Conservation (phyloP, 2,113 vertebrate genomes). For the Pipra filicauda region DNA sequence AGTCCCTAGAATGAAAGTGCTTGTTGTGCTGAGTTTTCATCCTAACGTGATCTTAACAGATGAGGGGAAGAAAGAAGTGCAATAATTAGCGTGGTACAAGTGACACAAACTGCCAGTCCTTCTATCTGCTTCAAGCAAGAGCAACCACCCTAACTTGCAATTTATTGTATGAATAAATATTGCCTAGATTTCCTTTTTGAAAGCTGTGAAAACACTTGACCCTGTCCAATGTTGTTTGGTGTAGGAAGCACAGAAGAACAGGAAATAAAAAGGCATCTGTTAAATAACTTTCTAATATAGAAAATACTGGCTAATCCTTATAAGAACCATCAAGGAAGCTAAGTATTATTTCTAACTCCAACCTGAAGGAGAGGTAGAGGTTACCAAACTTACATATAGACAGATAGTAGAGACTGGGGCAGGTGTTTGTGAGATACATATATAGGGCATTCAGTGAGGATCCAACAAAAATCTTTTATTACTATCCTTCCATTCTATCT, state of each 20-base stretch:
- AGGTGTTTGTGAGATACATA: neutral
- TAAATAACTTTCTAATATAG: neutral
- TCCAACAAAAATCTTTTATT: neutral
- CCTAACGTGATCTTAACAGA: neutral
- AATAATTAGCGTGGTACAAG: neutral
- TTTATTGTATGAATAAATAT: neutral
- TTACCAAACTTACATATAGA: neutral
- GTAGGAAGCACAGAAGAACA: neutral
- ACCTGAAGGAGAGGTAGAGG: neutral
- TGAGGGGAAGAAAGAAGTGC: neutral
- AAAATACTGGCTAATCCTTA: neutral
- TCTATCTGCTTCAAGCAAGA: neutral
- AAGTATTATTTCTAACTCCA: neutral
- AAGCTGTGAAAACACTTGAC: neutral
- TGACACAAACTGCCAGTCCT: neutral
- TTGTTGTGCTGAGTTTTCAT: neutral
- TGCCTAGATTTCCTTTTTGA: neutral
- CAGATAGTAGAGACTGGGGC: neutral
- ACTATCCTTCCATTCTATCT: neutral
- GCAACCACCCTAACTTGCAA: neutral
- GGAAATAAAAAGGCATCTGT: neutral
- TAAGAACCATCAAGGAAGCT: neutral
- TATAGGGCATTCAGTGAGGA: neutral
- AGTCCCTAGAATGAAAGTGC: neutral
- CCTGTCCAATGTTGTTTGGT: neutral